Percentiles rank a stretch among this genome's conserved stretches.
These are phyloP conservation scores for Hiodon alosoides DNA, from an alignment of 2,113 vertebrate genomes.

Conservation along the genomic window DNA sequence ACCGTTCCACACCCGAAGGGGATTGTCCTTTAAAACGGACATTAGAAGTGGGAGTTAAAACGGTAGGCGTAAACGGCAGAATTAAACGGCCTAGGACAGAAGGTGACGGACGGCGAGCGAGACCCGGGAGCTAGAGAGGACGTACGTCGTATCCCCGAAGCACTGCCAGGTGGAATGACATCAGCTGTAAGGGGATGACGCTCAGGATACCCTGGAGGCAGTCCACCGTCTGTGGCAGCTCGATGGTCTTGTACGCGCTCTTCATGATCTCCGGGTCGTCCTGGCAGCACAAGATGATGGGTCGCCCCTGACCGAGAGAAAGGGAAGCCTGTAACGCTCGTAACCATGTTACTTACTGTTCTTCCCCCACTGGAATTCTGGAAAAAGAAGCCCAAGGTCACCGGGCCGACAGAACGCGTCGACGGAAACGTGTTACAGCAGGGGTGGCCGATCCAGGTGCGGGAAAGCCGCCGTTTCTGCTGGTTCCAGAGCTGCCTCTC, in stretches of 20 bases:
- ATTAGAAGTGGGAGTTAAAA: neutral
- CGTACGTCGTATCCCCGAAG: constrained; percentile 90
- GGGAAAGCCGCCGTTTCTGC: too few species aligned
- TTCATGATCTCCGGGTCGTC: constrained; percentile 78
- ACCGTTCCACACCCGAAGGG: too few species aligned
- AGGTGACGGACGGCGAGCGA: neutral
- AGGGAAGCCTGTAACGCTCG: neutral
- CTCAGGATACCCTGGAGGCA: constrained; percentile 91
- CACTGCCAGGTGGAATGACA: constrained; percentile 94
- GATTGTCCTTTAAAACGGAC: too few species aligned
- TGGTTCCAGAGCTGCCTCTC: too few species aligned
- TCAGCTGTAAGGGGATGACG: constrained; percentile 86
- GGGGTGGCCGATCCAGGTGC: too few species aligned
- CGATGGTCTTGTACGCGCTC: constrained; percentile 82
- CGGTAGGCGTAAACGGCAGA: neutral
- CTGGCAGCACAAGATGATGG: constrained; percentile 84
- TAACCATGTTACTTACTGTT: neutral
- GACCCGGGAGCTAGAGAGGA: constrained; percentile 11
- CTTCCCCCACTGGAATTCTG: neutral
- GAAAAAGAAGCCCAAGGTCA: neutral
- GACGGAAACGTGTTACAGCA: too few species aligned
- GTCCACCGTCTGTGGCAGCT: constrained; percentile 86
- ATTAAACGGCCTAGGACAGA: neutral
- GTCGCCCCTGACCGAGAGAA: constrained; percentile 71
- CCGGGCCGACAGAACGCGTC: too few species aligned